Base-by-base conservation (phyloP, 2,888 invertebrate genomes). In the Axea sp. region DNA sequence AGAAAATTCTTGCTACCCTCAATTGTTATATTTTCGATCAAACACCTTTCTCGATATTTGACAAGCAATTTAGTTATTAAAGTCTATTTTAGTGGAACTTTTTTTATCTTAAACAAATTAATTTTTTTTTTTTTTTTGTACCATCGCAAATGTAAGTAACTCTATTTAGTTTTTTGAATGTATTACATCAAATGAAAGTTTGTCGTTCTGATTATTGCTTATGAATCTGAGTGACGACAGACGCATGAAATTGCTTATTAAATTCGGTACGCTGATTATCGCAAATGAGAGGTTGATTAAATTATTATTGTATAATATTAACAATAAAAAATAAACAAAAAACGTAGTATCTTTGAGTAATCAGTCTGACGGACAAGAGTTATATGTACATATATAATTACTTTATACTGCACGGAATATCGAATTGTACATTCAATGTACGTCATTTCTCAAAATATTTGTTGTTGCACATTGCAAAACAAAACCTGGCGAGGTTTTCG, bases 321-420 rank as follows among this genome's bases (percentile, higher is more conserved):
- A 59, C 43, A 59, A 41, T 51, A 45, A n/a, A 31, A 68, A 53
- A 68, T 43, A 60, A 60, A 59, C 43, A 59, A 41, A 43, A 45
- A 60, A 53, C 9, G 26, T 68, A 59, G 35, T 28, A 33, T 31
- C 31, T 12, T 39, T 57, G 39, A 67, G 12, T 55, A 49, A 31
- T 59, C 51, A 43, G 19, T 59, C 17, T 45, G 41, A 49, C 5
- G 28, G 57, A 51, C 17, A 26, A 68, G 30, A 51, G 51, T 45
- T 67, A 57, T 51, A 24, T 67, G 73, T 73, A 73, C 59, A 67
- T 73, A 72, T 39, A 67, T 67, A 47, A 55, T 67, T 68, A 55
- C 60, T 59, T 59, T 45, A 26, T 60, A 47, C 45, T 47, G 47
- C 64, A 72, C 51, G 33, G n/a, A 14, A 57, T 62, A 64, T 49